These are phyloP conservation scores for Dermatemys mawii DNA, from an alignment of 2,113 vertebrate genomes.

Conservation along the genomic window DNA sequence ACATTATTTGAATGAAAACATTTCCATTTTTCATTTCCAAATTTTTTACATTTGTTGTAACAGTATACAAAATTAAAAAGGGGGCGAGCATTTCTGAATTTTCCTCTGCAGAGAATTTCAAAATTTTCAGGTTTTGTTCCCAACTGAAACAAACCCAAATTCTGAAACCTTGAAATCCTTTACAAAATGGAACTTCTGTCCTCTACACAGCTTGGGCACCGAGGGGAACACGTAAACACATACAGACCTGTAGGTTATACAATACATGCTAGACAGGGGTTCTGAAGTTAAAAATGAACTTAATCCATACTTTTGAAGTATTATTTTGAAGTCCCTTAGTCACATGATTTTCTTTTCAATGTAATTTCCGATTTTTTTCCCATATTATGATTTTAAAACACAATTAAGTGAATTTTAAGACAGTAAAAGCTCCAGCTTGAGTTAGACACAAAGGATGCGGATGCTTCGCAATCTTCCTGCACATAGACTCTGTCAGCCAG, in stretches of 20 bases:
- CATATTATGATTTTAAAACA: neutral
- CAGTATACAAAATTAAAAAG: neutral
- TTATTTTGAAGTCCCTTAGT: neutral
- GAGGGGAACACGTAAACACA: neutral
- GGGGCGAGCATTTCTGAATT: neutral
- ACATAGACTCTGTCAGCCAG: neutral
- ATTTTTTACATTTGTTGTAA: too few species aligned
- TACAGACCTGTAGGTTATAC: rapidly evolving
- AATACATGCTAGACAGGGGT: neutral
- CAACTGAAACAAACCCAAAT: neutral
- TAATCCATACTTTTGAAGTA: neutral
- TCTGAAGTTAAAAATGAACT: neutral
- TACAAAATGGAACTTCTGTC: neutral
- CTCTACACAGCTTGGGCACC: neutral
- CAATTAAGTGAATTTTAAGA: neutral
- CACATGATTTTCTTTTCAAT: neutral
- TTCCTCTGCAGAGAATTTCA: too few species aligned
- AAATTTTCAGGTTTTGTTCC: neutral
- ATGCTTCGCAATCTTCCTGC: neutral
- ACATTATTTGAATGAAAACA: neutral
- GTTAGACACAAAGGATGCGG: neutral
- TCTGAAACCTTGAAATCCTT: neutral
- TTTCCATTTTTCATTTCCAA: too few species aligned
- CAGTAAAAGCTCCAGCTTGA: neutral
- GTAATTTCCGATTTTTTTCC: neutral